Conservation (phyloP, 2,888 invertebrate species). For the Drosophila barbarae region DNA sequence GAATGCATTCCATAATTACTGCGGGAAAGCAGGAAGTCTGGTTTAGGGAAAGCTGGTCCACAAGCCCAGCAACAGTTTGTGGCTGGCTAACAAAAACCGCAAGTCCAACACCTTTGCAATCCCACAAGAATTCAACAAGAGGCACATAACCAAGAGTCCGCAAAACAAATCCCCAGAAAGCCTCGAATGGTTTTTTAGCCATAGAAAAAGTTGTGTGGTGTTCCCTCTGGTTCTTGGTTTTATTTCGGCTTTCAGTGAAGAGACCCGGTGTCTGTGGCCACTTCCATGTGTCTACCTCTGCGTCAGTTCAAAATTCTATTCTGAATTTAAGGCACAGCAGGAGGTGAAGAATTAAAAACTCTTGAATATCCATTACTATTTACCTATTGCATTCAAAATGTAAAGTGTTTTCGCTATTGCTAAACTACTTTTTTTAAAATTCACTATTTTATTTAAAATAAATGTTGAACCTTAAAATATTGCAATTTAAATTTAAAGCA, state of each 20-base stretch:
- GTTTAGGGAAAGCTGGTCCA: background rate
- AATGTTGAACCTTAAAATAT: background rate
- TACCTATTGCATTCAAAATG: background rate
- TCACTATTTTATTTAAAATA: background rate
- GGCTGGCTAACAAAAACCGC: conserved; percentile 30
- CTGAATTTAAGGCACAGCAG: background rate
- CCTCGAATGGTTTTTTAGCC: conserved; percentile 10
- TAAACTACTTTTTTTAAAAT: background rate
- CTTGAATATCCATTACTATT: no score
- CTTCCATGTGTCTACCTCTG: conserved; percentile 4
- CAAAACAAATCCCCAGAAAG: conserved; percentile 28
- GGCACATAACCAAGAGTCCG: conserved; percentile 12
- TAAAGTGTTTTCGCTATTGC: background rate
- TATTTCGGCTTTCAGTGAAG: conserved; percentile 1
- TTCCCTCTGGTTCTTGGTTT: conserved; percentile 8
- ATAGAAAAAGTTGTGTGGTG: conserved; percentile 21
- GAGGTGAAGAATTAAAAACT: no score
- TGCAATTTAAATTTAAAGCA: background rate
- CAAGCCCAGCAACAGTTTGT: conserved; percentile 15
- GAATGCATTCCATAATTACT: conserved; percentile 35
- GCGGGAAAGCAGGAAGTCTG: conserved; percentile 2
- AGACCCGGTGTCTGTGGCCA: conserved; percentile 13
- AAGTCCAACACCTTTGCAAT: conserved; percentile 38
- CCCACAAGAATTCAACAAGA: conserved; percentile 26
- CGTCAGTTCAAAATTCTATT: background rate